Base-by-base conservation (phyloP, 2,888 invertebrate species). In the Notodonta ziczac region DNA sequence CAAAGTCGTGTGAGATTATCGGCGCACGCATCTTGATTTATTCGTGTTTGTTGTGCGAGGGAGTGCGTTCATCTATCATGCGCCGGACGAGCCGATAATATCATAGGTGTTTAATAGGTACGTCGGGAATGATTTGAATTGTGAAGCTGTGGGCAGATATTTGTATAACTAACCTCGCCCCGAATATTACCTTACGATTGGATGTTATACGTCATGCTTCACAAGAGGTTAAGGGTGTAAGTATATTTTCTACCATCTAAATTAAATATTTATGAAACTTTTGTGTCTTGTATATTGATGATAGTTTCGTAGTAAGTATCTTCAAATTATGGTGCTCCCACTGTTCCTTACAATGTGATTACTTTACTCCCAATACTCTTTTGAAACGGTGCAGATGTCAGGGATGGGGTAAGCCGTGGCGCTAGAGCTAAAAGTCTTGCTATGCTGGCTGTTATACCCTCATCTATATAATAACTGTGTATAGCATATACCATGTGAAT, bases 1-100 rank as follows among this genome's bases (percentile, higher is more conserved):
- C 87, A 86, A 85, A 85, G 84, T 81, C 82, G 77, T 80, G 78
- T 78, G 73, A 78, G 84, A 85, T 85, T 84, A 87, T 88, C 88
- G 71, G 63, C 69, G 71, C 66, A 72, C 72, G 74, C 81, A 88
- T 88, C 87, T 88, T 85, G 86, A 87, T 86, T 86, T 84, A 85
- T 87, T 83, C 79, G 75, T 80, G 81, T 84, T 82, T 84, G 85
- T 84, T 83, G 80, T 80, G 77, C 75, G 74, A 80, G 78, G 73
- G 72, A 81, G 78, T 84, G 73, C 73, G 79, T 84, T 78, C 85
- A 87, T 88, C 86, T 88, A 85, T 87, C 86, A 87, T 86, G 73
- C 59, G 70, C 54, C 59, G 72, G 77, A 72, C 64, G 70, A 60
- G 66, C 80, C 70, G 85, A 84, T 82, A 81, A 82, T 77, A 86